Conservation (phyloP, 2,113 vertebrate species). For the Cyprinodon brontotheroides region DNA sequence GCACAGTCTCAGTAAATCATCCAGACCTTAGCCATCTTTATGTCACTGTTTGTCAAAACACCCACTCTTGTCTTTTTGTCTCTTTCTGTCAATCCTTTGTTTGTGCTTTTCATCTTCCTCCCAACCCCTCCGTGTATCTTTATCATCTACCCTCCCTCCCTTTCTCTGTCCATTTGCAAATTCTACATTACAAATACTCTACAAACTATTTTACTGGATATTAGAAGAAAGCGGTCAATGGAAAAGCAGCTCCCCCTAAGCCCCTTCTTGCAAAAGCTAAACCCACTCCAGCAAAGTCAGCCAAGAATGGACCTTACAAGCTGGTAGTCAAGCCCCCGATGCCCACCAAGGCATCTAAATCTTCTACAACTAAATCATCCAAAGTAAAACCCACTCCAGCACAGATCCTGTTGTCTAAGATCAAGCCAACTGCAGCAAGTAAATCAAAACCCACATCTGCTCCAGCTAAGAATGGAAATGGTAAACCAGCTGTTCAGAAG, state of each 20-base stretch:
- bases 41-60: slow-evolving; percentile 82
- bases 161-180: slow-evolving; percentile 55
- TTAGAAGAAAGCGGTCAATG: slow-evolving; percentile 73
- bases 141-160: slow-evolving; percentile 42
- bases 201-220: slow-evolving; percentile 52
- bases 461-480: slow-evolving; percentile 52
- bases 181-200: slow-evolving; percentile 63
- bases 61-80: slow-evolving; percentile 80
- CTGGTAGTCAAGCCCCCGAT: slow-evolving; percentile 67
- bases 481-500: slow-evolving; percentile 58
- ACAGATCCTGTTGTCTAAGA: slow-evolving; percentile 68
- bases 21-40: slow-evolving; percentile 76
- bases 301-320: slow-evolving; percentile 58
- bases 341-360: slow-evolving; percentile 61
- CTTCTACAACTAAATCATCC: slow-evolving; percentile 48
- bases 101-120: slow-evolving; percentile 73
- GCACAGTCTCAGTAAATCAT: slow-evolving; percentile 77
- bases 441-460: slow-evolving; percentile 62
- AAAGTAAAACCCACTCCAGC: slow-evolving; percentile 68
- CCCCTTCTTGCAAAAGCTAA: slow-evolving; percentile 62
- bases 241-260: slow-evolving; percentile 67
- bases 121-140: slow-evolving; percentile 63
- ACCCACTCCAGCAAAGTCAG: slow-evolving; percentile 55
- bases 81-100: slow-evolving; percentile 79
- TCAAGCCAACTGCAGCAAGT: slow-evolving; percentile 64